Evolutionary conservation across 2,888 invertebrate genomes (phyloP).

Genomic region (Xylota sylvarum): DNA sequence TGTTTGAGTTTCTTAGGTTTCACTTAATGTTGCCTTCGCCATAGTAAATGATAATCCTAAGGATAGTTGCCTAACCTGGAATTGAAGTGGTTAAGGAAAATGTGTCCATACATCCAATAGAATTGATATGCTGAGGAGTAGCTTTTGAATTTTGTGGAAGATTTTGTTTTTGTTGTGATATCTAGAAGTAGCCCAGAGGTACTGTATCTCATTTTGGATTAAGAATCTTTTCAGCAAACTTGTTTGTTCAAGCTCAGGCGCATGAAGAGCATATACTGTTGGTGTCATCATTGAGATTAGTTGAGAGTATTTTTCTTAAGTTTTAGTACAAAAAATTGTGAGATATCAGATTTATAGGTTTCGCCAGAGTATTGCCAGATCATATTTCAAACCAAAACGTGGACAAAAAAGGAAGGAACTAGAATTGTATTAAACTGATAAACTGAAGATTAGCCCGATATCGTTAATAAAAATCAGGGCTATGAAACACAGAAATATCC

Average conservation of each 20-base stretch:
- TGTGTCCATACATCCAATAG: not conserved
- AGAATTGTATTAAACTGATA: too few relatives aligned
- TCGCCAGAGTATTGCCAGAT: too few relatives aligned
- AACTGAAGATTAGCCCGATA: too few relatives aligned
- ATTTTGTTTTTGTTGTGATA: not conserved
- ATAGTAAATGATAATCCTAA: not conserved
- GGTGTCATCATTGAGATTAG: constrained; percentile 2
- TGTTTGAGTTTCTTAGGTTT: constrained; percentile 9
- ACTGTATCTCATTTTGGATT: not conserved
- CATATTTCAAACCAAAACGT: too few relatives aligned
- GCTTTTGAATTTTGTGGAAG: not conserved
- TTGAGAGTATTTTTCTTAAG: not conserved
- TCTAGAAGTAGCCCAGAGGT: not conserved
- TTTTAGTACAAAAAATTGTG: not conserved
- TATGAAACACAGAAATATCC: too few relatives aligned
- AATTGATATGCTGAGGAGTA: not conserved
- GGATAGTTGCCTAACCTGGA: constrained; percentile 4
- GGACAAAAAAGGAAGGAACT: too few relatives aligned
- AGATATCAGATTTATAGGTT: too few relatives aligned
- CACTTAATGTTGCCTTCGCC: not conserved
- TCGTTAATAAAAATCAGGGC: too few relatives aligned
- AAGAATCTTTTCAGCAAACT: not conserved
- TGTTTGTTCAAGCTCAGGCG: not conserved
- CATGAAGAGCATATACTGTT: not conserved
- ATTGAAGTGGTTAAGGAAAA: not conserved